phyloP scores from a whole-genome alignment of 2,113 vertebrate genomes.

The Columba livia region DNA sequence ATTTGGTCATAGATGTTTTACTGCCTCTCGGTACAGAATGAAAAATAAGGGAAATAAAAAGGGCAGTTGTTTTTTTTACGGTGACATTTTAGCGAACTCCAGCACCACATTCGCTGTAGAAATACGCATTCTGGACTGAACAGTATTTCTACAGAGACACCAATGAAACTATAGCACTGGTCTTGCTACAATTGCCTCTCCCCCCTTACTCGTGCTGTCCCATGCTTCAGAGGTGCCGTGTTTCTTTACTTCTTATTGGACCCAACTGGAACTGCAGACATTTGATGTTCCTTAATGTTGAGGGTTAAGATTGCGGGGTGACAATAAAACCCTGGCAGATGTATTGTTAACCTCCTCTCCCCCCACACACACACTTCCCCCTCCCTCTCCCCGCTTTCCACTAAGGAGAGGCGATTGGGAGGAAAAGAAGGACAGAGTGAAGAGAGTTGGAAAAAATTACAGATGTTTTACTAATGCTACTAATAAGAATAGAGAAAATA shows the following conservation, averaged over 20 bases:
- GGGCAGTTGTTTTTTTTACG: background rate
- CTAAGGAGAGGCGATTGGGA: too few species aligned
- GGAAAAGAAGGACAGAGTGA: too few species aligned
- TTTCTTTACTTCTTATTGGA: background rate
- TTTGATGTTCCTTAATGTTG: background rate
- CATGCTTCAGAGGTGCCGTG: background rate
- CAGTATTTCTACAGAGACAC: background rate
- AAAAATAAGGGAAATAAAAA: background rate
- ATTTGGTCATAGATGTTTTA: conserved; percentile 29
- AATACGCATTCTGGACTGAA: background rate
- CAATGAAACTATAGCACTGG: background rate
- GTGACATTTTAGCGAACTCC: background rate
- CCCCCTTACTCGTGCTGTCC: background rate
- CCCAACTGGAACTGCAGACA: background rate
- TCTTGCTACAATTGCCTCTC: background rate
- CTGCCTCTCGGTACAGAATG: background rate
- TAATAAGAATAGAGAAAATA: too few species aligned
- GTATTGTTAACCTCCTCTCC: too few species aligned
- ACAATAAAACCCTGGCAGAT: too few species aligned
- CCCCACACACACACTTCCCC: too few species aligned
- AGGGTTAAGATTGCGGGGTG: too few species aligned
- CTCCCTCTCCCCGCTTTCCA: too few species aligned
- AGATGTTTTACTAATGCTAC: too few species aligned
- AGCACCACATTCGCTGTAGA: background rate
- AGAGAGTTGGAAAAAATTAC: too few species aligned